Evolutionary conservation across 2,888 invertebrate genomes (phyloP), one percentile per base, ranked within the genome.

Genomic region (Philopedon plagiatum): DNA sequence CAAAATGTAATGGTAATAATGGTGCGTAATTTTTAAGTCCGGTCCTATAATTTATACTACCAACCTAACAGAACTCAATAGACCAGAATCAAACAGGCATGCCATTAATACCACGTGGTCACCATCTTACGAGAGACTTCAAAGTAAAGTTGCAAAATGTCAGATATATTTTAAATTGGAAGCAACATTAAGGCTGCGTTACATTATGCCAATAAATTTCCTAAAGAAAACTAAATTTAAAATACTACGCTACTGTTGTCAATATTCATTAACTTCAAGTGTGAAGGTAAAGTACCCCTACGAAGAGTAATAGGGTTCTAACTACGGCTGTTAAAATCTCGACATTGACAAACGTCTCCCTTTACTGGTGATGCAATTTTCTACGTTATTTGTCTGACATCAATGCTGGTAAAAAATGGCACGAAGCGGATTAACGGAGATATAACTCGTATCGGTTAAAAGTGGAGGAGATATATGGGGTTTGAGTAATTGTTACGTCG

Each of bases 401-500:
- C 62, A 51, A 21, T 34, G 21, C 32, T 13, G 37, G 49, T 63
- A 62, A 63, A 63, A 63, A 63, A 63, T 63, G 62, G 62, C 62
- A 13, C 32, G 32, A 49, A 32, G 37, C 62, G 62, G 51, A 63
- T 63, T 63, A 63, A 63, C 49, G 32, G 51, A 51, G 62, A 49
- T 63, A 63, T 49, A 63, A 63, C 62, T 63, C 49, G 49, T 63
- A 51, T 63, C 51, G 62, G 23, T 63, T 51, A 51, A 49, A 54
- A 32, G 62, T 63, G 34, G 29, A 63, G 29, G 37, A 51, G 62
- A 63, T 63, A 63, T 63, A 63, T 63, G 37, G 62, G 37, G 51
- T 63, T 51, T 49, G 34, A 49, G 62, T 63, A 63, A 63, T 63
- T 63, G 62, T 63, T 51, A 63, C 62, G 51, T 63, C 32, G 62